Evolutionary conservation across 2,797 vertebrate genomes (phyloP), one percentile per base, ranked within the genome.

Genomic region (Sarcophilus harrisii): DNA sequence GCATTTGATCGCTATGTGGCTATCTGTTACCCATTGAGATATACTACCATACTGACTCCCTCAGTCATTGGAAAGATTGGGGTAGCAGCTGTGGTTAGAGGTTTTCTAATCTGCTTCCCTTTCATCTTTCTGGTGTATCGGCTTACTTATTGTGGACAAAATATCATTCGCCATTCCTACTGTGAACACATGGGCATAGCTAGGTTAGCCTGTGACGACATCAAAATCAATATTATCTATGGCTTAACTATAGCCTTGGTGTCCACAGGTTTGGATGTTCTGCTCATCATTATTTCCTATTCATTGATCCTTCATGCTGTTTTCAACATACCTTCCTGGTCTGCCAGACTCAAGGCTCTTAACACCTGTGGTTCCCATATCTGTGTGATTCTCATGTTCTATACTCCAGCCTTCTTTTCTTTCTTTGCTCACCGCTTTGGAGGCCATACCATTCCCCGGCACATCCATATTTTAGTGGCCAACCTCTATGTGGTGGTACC

Each of bases 1-100:
- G 98, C 99, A 0, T 99, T 98, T 2, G 98, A 99, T 92, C 97
- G 98, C 57, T 99, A 98, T 45, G 96, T 97, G 45, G 97, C 98
- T 73, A 97, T 98, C 45, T 98, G 97, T 32, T 38, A 95, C 57
- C 97, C 98, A 0, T 52, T 98, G 58, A 97, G 96, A 94, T 97
- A 97, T 5, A 95, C 73, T 5, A 62, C 57, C 1, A 96, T 97
- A 57, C 66, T 98, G 58, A 98, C 96, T 1, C 92, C 87, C 6
- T 93, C 96, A 0, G 91, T 90, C 18, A 95, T 96, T 73, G 57
- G 97, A 54, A 96, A 98, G 62, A 97, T 95, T 57, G 96, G 94
- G 9, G 30, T 95, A n/a, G 93, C 94, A 28, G 93, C 97, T 92
- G 91, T 97, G 30, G 16, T 94, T 29, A 93, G 97, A 30, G 97